Base-by-base conservation (phyloP, 2,113 vertebrate genomes). In the Pseudopipra pipra region DNA sequence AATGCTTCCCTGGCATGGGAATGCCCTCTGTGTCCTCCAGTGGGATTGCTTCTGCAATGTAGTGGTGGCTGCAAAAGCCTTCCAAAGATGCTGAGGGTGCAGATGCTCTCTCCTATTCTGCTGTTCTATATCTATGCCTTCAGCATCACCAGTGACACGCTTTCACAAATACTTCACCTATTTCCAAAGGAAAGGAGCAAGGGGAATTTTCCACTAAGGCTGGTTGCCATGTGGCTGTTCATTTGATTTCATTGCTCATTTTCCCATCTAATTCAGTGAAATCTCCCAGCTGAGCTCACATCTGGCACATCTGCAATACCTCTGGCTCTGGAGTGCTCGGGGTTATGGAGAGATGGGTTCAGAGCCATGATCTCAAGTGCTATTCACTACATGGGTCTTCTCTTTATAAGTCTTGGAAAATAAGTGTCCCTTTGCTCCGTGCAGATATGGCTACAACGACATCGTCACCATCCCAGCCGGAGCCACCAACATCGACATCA, bases 401-500 rank as follows among this genome's bases (percentile, higher is more conserved):
- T 59, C n/a, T 65, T 20, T 11, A 9, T 27, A 14, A 58, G 6
- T 3, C 21, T 12, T 12, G 46, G 35, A 8, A 12, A 55, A 27
- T 44, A 54, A 88, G 0, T 19, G 25, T 95, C 80, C 82, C 82
- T 96, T 67, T 95, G 37, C 7, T 90, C 59, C 6, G 1, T 20
- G 12, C 85, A 99, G 99, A 21, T 99, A 98, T 2, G 99, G 99
- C 84, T 99, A 99, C 97, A 99, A 98, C 1, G 99, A 99, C 91
- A 98, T 99, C 3, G 98, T 99, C 95, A 99, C 99, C 44, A 99
- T 99, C 97, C 99, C 99, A 0, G 97, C 98, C 0, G 99, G 99
- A 2, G 99, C 99, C 28, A 99, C 99, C 20, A 99, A 99, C 94
- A 99, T 99, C 23, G 99, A 99, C 61, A 95, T 99, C 90, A 99